These are phyloP conservation scores for Crocidura indochinensis DNA, from an alignment of 2,797 vertebrate genomes.

Conservation along the genomic window DNA sequence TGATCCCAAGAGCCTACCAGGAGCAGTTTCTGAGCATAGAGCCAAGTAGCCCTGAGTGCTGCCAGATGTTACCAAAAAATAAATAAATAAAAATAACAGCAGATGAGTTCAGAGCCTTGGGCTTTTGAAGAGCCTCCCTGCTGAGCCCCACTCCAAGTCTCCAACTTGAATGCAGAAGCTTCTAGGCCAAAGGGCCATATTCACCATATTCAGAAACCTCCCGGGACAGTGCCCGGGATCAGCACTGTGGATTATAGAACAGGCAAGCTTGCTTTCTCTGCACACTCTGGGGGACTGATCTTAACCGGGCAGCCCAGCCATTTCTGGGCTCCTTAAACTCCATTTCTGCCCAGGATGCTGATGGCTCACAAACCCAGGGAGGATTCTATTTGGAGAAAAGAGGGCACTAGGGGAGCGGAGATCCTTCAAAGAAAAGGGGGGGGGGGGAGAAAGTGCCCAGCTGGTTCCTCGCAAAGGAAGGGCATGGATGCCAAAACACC, in stretches of 20 bases:
- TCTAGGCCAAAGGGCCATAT: slow-evolving; percentile 31
- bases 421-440: background rate
- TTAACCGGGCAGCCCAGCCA: background rate
- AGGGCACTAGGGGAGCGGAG: background rate
- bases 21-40: no score
- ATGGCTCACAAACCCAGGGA: slow-evolving; percentile 33
- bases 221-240: background rate
- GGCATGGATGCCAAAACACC: slow-evolving; percentile 30
- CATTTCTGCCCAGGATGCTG: slow-evolving; percentile 52
- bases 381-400: background rate
- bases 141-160: background rate
- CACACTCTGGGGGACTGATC: background rate
- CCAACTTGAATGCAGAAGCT: background rate
- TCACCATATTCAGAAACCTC: background rate
- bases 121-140: background rate
- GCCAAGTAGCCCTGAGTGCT: no score
- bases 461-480: slow-evolving; percentile 41
- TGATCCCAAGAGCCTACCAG: no score
- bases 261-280: background rate
- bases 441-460: background rate
- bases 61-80: no score
- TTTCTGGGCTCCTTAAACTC: slow-evolving; percentile 59
- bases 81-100: background rate
- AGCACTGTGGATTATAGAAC: background rate
- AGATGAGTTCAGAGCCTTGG: background rate